These are phyloP conservation scores for Apis mellifera DNA, from an alignment of 1,140 invertebrate genomes.

Conservation along the genomic window DNA sequence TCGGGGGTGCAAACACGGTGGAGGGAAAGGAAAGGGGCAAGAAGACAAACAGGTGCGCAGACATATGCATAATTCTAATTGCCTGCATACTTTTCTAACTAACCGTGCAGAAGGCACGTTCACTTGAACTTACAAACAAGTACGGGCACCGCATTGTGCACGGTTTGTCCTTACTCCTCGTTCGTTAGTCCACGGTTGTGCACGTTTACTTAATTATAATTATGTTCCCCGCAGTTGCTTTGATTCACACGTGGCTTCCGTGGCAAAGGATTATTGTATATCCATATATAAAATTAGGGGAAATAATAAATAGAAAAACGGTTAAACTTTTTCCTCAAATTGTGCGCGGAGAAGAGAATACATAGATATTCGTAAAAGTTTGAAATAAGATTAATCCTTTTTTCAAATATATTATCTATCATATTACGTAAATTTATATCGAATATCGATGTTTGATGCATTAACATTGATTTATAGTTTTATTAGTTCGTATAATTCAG, in stretches of 20 bases:
- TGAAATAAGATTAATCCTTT: too few relatives aligned
- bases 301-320: background rate
- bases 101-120: constrained; percentile 22
- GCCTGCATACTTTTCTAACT: constrained; percentile 34
- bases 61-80: constrained; percentile 38
- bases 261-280: background rate
- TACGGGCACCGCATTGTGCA: background rate
- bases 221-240: constrained; percentile 9
- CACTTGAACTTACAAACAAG: constrained; percentile 41
- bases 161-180: background rate
- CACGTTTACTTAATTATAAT: constrained; percentile 42
- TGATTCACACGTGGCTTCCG: background rate
- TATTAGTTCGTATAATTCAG: background rate
- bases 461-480: background rate
- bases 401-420: too few relatives aligned
- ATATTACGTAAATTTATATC: too few relatives aligned
- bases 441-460: background rate
- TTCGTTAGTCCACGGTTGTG: constrained; percentile 21
- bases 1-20: background rate
- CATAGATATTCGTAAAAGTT: too few relatives aligned
- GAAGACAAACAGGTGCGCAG: constrained; percentile 1
- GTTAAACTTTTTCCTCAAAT: background rate
- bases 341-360: background rate
- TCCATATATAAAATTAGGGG: background rate
- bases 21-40: background rate